Conservation (phyloP, 1,140 invertebrate genomes). For the Tenebrio molitor region DNA sequence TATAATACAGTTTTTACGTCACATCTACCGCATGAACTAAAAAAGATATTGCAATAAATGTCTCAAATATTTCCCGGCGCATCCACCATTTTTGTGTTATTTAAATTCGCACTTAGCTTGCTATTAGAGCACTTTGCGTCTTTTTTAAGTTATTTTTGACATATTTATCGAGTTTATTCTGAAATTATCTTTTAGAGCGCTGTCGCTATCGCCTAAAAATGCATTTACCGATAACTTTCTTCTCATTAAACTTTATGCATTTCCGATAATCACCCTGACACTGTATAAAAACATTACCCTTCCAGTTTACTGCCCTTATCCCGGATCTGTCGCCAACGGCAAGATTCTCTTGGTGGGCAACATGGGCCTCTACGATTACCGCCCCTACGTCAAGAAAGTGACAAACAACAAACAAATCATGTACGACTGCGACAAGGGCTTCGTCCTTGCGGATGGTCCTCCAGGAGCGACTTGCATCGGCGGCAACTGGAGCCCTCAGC, state of each 20-base stretch:
- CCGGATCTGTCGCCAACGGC: slow-evolving; percentile 91
- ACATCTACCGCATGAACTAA: too few species aligned
- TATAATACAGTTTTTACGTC: too few species aligned
- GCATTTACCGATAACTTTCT: not conserved
- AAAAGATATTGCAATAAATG: too few species aligned
- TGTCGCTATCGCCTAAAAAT: too few species aligned
- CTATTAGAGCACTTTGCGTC: too few species aligned
- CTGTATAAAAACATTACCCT: slow-evolving; percentile 22
- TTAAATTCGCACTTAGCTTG: too few species aligned
- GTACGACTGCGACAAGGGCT: slow-evolving; percentile 96
- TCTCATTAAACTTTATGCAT: slow-evolving; percentile 1
- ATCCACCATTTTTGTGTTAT: slow-evolving; percentile 9
- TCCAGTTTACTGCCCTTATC: slow-evolving; percentile 93
- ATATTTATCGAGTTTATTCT: too few species aligned
- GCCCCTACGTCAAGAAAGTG: slow-evolving; percentile 94
- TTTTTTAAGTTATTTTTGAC: too few species aligned
- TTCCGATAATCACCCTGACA: not conserved
- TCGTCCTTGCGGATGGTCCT: slow-evolving; percentile 87
- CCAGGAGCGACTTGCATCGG: slow-evolving; percentile 94
- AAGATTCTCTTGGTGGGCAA: slow-evolving; percentile 95
- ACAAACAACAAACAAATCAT: slow-evolving; percentile 95
- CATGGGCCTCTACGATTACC: slow-evolving; percentile 97
- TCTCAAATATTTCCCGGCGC: slow-evolving; percentile 13
- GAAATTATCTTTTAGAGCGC: too few species aligned
- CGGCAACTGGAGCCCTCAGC: slow-evolving; percentile 87